Evolutionary conservation across 1,140 invertebrate species (phyloP).

Genomic region (Drosophila pectinifera): DNA sequence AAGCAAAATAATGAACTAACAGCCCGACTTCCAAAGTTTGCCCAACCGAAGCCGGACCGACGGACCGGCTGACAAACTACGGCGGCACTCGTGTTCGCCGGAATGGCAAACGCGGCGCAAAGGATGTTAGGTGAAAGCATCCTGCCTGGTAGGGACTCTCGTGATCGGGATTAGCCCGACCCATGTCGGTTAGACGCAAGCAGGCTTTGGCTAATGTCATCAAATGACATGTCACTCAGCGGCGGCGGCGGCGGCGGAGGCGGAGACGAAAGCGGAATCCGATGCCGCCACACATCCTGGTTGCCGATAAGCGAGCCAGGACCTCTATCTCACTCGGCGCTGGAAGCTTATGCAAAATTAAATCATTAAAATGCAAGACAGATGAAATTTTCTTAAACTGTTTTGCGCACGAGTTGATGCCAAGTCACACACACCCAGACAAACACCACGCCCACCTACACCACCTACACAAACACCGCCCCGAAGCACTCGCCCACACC

Average conservation of each 20-base stretch:
- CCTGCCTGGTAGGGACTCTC: slow-evolving; percentile 1
- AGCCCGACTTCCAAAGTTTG: slow-evolving; percentile 42
- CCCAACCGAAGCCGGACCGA: slow-evolving; percentile 25
- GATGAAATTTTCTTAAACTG: slow-evolving; percentile 76
- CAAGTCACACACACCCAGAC: slow-evolving; percentile 48
- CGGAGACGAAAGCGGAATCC: slow-evolving; percentile 20
- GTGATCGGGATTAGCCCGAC: slow-evolving; percentile 37
- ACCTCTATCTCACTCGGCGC: slow-evolving; percentile 8
- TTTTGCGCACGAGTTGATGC: slow-evolving; percentile 73
- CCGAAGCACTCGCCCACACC: slow-evolving; percentile 5
- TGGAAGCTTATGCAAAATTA: slow-evolving; percentile 77
- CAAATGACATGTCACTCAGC: slow-evolving; percentile 68
- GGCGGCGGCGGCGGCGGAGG: slow-evolving; percentile 10
- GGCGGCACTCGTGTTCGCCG: slow-evolving; percentile 24
- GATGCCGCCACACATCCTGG: slow-evolving; percentile 23
- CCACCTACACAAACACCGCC: slow-evolving; percentile 24
- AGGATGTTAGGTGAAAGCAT: slow-evolving; percentile 4
- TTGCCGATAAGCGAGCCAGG: slow-evolving; percentile 18
- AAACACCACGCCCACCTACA: slow-evolving; percentile 33
- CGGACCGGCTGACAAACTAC: slow-evolving; percentile 63
- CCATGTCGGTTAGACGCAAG: slow-evolving; percentile 60
- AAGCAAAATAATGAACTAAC: slow-evolving; percentile 66
- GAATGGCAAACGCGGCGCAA: slow-evolving; percentile 25
- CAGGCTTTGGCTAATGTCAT: slow-evolving; percentile 69
- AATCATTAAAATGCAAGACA: slow-evolving; percentile 78